phyloP scores from a whole-genome alignment of 2,113 vertebrate species.

The Oreochromis spilurus region DNA sequence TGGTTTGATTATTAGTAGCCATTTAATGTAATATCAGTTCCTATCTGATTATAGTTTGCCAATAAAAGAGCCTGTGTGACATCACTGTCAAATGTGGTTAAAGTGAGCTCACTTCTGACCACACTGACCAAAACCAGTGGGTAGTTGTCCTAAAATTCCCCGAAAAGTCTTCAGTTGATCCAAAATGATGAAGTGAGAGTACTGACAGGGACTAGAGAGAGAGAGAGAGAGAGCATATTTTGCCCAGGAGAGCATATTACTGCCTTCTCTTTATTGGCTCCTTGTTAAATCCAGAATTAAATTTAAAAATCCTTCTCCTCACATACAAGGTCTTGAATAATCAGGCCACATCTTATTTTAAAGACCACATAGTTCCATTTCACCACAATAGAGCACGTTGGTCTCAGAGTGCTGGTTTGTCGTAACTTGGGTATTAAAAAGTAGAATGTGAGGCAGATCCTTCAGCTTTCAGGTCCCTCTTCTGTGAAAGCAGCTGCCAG shows the following conservation, averaged over 20 bases:
- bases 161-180: neutral
- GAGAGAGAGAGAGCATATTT: neutral
- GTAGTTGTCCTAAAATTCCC: neutral
- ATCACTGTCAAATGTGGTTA: neutral
- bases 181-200: neutral
- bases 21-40: neutral
- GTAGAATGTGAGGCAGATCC: neutral
- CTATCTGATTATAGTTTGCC: neutral
- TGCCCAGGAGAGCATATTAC: neutral
- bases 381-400: neutral
- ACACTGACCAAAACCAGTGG: neutral
- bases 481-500: neutral
- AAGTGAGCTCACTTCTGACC: neutral
- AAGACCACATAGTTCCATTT: neutral
- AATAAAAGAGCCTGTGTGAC: neutral
- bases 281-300: neutral
- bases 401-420: neutral
- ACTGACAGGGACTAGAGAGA: neutral
- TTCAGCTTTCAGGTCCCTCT: neutral
- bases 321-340: neutral
- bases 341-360: neutral
- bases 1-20: neutral
- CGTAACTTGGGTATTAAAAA: neutral
- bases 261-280: neutral
- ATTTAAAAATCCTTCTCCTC: neutral